Base-by-base conservation (phyloP, 1,140 invertebrate species). In the Oreohelix idahoensis region DNA sequence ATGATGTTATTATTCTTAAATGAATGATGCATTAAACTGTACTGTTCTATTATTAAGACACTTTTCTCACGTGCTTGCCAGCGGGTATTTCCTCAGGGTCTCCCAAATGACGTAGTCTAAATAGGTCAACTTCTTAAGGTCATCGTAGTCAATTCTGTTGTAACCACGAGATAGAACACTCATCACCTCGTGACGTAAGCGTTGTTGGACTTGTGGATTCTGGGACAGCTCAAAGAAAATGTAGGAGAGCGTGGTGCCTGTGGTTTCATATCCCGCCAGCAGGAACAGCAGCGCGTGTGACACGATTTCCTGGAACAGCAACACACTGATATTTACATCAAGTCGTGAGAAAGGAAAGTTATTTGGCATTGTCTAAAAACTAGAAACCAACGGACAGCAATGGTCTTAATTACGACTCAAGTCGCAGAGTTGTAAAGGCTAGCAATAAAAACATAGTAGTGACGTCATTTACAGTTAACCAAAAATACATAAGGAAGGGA, bases 141-240 rank as follows among this genome's bases (percentile, higher is more conserved):
- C 85, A 38, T 90, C 87, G 66, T 87, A 88, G 23, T 38, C 51
- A 29, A 77, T 70, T 45, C 26, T 70, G 35, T 38, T 5, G 29
- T 77, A 83, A 10, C 58, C 73, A 32, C 74, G 51, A 36, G 58
- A 51, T 26, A 85, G 45, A 35, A 73, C 63, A 4, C 58, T 70
- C 69, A 74, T 42, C 36, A 94, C 88, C 86, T 94, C 93, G 26
- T 91, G 73, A 66, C 93, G 92, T 4, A 94, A 84, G 79, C 87
- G 89, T 20, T 92, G 87, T 84, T 94, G 94, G 53, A 93, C 89
- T 15, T 93, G 89, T 32, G 88, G 93, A 87, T 94, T 91, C 15
- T 86, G 88, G 13, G 93, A 91, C 81, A 94, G 89, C 83, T 93
- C 89, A 85, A 93, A 93, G 76, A 93, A 89, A 20, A 92, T 88